Evolutionary conservation across 2,797 vertebrate species (phyloP), one percentile per base, ranked within the genome.

Genomic region (Notolepis coatsorum): DNA sequence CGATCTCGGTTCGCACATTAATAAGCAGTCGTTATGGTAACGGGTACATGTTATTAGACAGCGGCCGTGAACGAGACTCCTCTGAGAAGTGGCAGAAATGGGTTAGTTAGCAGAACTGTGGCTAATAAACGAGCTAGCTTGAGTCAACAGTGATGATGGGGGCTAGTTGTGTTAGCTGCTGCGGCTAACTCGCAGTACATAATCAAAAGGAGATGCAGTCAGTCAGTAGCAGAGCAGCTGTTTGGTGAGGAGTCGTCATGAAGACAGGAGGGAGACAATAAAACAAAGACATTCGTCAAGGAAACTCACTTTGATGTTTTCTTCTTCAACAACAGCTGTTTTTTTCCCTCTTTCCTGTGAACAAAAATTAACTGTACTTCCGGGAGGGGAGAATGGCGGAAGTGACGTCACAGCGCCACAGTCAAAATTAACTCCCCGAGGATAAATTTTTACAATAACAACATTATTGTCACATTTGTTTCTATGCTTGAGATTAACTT

Each of bases 341-440:
- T 83, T 84, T 84, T 84, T 82, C 31, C 42, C 50, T 35, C 35
- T 62, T 81, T 61, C 77, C 80, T 80, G 85, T 85, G 86, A 89
- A 90, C 89, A 88, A 89, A 92, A 94, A 91, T 92, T 77, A 81
- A 87, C 85, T 89, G 82, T 88, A 90, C 91, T 93, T 94, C 93
- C 93, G 93, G 90, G 62, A 85, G 68, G 69, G 52, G 58, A n/a
- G n/a, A 59, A 50, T 45, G 21, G 30, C 84, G 90, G 90, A 91
- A 67, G 77, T 90, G 90, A 89, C 86, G 84, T 68, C 10, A 4
- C 0, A 1, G 4, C 25, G 21, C 20, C 0, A 53, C 18, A 41
- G 27, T 21, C 17, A n/a, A 68, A 20, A 27, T 37, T 54, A 10
- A n/a, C 25, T 6, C 25, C 13, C 7, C 20, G 45, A 7, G n/a